Base-by-base conservation (phyloP, 2,113 vertebrate species). In the Stegastes partitus region DNA sequence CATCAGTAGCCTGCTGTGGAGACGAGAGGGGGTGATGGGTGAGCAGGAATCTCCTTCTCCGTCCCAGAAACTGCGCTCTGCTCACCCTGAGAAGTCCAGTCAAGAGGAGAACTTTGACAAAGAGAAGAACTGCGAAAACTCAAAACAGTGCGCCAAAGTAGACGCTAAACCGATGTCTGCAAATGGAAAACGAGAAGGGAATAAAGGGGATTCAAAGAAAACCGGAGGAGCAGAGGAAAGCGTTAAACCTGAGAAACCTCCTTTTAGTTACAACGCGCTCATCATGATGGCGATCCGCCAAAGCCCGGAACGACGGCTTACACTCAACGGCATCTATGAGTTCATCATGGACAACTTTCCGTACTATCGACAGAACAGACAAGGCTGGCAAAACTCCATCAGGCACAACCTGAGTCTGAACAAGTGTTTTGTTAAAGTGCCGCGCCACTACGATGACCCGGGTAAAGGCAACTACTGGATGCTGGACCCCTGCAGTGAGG, bases 201-300 rank as follows among this genome's bases (percentile, higher is more conserved):
- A 47, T n/a, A 66, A 73, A 3, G 73, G 25, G 8, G 72, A 81
- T 9, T 34, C 70, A 2, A 81, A 87, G 72, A 78, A 81, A 64
- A 51, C 19, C 3, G 58, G 25, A 3, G 77, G 47, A 7, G 57
- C 39, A 6, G 89, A 86, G 11, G 80, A 84, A 37, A 76, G 81
- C 51, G 65, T 49, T 3, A 92, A 92, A 70, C 63, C 68, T 0
- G 93, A 94, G 56, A 96, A 96, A 77, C 95, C 95, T 4, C 93
- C 95, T 0, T 96, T 96, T 77, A 96, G 95, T 26, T 96, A 96
- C 68, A 96, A 95, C 73, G 95, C 95, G 21, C 93, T 96, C 62
- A 96, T 96, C 72, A 95, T 95, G 94, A 96, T 96, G 95, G 95
- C 95, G 55, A 95, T 96, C 73, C 93, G 94, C 21, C 95, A 95